Percentiles rank a stretch among this genome's conserved stretches.
phyloP scores from a whole-genome alignment of 2,113 vertebrate species.

The Pygoscelis antarcticus region DNA sequence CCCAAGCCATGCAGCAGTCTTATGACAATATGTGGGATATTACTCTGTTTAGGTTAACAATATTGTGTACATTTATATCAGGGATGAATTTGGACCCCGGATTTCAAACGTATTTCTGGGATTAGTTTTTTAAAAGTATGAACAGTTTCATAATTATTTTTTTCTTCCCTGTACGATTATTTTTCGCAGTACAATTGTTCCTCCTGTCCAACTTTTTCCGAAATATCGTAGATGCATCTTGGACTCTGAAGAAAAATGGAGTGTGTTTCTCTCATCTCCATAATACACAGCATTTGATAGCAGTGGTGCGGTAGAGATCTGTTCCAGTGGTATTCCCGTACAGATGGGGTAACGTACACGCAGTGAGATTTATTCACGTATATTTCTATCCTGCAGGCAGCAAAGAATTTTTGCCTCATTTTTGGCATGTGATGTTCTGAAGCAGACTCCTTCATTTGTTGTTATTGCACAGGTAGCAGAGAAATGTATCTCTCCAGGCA shows the following conservation, averaged over 20 bases:
- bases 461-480: neutral
- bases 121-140: neutral
- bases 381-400: neutral
- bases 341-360: neutral
- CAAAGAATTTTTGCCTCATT: neutral
- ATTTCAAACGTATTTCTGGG: neutral
- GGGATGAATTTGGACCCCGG: neutral
- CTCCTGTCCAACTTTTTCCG: neutral
- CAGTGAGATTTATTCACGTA: neutral
- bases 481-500: neutral
- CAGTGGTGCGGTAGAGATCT: neutral
- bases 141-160: neutral
- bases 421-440: neutral
- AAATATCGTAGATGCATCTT: neutral
- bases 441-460: neutral
- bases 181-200: neutral
- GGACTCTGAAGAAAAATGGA: neutral
- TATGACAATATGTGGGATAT: neutral
- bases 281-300: neutral
- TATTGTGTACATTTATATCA: neutral
- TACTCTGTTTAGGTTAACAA: neutral
- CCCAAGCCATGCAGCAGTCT: neutral
- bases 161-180: neutral
- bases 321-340: neutral
- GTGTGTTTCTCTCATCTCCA: neutral